A percentile compares a stretch with the other conserved stretches of the same genome.
Conservation (phyloP, 2,113 vertebrate genomes). For the Ammodytes dubius region DNA sequence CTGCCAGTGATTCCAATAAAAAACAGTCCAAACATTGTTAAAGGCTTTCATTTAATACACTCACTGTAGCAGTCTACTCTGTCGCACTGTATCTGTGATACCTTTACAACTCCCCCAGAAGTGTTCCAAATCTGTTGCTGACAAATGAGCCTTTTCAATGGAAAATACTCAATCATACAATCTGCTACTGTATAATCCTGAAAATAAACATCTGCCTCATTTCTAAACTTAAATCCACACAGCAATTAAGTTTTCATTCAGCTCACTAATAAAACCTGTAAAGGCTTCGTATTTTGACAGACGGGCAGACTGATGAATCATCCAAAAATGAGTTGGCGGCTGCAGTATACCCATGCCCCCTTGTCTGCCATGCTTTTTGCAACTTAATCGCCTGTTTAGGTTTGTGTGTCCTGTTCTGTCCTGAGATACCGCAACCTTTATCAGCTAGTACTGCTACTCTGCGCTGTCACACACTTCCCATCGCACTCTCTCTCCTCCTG, state of each 20-base stretch:
- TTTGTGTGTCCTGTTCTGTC: constrained; percentile 63
- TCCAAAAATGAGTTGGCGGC: constrained; percentile 21
- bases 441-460: constrained; percentile 46
- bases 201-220: background rate
- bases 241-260: background rate
- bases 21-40: constrained; percentile 7
- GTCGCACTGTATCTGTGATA: constrained; percentile 14
- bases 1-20: constrained; percentile 21
- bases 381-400: constrained; percentile 75
- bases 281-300: background rate
- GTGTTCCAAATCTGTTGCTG: background rate
- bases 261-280: background rate
- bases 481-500: constrained; percentile 17
- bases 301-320: constrained; percentile 2
- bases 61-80: constrained; percentile 24
- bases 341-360: constrained; percentile 7
- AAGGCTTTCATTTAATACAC: constrained; percentile 48
- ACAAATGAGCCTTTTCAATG: background rate
- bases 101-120: constrained; percentile 15
- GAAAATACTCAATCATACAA: constrained; percentile 4
- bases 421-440: constrained; percentile 61
- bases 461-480: constrained; percentile 38
- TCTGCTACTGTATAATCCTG: background rate
- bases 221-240: background rate
- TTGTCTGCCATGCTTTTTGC: constrained; percentile 40